Evolutionary conservation across 1,140 invertebrate genomes (phyloP).

Genomic region (Harpegnathos saltator): DNA sequence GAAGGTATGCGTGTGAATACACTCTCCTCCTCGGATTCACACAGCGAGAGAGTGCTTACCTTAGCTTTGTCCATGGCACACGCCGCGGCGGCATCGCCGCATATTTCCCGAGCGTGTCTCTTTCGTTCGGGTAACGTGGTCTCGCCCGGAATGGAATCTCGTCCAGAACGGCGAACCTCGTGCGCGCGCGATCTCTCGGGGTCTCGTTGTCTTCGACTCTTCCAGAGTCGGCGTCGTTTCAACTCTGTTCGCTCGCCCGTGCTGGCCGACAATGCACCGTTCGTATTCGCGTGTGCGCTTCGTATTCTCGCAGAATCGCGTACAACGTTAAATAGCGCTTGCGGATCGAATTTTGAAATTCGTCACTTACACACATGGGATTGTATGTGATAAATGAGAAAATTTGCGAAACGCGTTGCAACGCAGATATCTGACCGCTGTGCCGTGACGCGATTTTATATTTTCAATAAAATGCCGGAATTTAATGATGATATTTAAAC

Average conservation of each 20-base stretch:
- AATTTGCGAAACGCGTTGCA: no score
- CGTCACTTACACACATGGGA: no score
- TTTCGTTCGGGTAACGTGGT: conserved; percentile 64
- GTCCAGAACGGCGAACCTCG: conserved; percentile 43
- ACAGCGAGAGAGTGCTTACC: conserved; percentile 54
- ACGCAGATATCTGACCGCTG: no score
- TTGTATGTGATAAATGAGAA: no score
- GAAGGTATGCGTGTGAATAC: background rate
- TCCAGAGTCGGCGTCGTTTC: background rate
- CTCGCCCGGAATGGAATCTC: conserved; percentile 74
- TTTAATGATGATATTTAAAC: no score
- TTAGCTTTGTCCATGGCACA: conserved; percentile 67
- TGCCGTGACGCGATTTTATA: no score
- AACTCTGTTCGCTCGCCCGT: background rate
- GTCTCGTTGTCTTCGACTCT: conserved; percentile 61
- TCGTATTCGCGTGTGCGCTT: no score
- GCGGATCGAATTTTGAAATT: no score
- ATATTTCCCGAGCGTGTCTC: conserved; percentile 9
- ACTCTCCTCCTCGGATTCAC: conserved; percentile 57
- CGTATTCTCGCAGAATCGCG: no score
- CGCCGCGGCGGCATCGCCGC: conserved; percentile 45
- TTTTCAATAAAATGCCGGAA: no score
- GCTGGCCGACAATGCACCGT: background rate
- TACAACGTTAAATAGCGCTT: no score
- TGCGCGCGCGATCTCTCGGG: conserved; percentile 42